These are phyloP conservation scores for Cetoscarus ocellatus DNA, from an alignment of 2,797 vertebrate genomes.

Conservation along the genomic window DNA sequence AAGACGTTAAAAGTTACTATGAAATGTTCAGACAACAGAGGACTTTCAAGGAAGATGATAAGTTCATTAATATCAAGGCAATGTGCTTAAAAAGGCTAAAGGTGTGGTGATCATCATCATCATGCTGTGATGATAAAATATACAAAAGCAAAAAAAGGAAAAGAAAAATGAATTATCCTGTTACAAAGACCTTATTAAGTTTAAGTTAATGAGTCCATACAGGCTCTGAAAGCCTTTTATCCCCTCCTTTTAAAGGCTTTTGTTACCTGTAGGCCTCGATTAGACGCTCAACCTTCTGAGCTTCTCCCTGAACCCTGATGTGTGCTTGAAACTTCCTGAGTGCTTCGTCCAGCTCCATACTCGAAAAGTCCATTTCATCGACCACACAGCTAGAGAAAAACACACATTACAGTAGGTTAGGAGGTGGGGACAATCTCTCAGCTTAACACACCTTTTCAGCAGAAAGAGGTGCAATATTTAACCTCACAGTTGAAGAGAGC, in stretches of 20 bases:
- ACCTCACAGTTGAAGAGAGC: no score
- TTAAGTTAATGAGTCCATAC: slow-evolving; percentile 5
- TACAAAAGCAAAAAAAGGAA: not conserved
- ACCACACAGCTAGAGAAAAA: slow-evolving; percentile 91
- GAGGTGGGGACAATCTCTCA: not conserved
- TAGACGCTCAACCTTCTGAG: slow-evolving; percentile 96
- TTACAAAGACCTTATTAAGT: slow-evolving; percentile 5
- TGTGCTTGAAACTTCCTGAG: slow-evolving; percentile 98
- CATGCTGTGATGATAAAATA: slow-evolving; percentile 12
- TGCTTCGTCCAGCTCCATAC: slow-evolving; percentile 96
- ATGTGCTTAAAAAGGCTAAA: no score
- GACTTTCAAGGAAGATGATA: no score
- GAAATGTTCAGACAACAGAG: no score
- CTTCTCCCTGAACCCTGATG: slow-evolving; percentile 97
- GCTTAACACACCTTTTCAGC: not conserved
- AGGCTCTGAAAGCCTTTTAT: not conserved
- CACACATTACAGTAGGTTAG: not conserved
- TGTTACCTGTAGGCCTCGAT: slow-evolving; percentile 96
- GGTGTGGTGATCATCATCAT: not conserved
- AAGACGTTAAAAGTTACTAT: no score
- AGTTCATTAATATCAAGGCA: no score
- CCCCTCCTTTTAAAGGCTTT: not conserved
- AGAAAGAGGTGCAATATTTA: no score
- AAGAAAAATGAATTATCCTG: slow-evolving; percentile 10
- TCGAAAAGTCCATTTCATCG: slow-evolving; percentile 97